Conservation (phyloP, 2,797 vertebrate species). For the Melanogrammus aeglefinus region DNA sequence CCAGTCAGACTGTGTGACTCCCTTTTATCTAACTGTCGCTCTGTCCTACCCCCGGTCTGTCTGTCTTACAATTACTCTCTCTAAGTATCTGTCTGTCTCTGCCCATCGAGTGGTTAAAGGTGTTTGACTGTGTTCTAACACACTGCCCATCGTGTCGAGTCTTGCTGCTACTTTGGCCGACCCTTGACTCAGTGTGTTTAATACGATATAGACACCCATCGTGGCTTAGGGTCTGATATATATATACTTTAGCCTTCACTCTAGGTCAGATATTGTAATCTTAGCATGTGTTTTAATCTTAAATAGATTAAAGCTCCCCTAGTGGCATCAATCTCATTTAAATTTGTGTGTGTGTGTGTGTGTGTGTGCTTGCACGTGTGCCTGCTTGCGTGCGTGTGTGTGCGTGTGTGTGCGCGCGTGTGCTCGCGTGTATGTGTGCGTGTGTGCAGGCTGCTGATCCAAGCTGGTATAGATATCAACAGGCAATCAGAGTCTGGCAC, state of each 20-base stretch:
- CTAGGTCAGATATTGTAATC: background rate
- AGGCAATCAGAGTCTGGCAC: constrained; percentile 95
- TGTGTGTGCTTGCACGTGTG: constrained; percentile 16
- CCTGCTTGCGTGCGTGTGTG: constrained; percentile 14
- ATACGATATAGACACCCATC: background rate
- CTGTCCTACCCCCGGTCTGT: background rate
- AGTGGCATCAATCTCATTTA: constrained; percentile 4
- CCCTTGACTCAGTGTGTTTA: background rate
- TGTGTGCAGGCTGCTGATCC: constrained; percentile 86
- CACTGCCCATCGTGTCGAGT: background rate
- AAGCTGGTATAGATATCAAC: constrained; percentile 96
- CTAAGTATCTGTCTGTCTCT: background rate
- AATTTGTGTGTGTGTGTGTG: constrained; percentile 12
- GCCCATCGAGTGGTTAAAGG: no score
- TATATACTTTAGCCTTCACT: background rate
- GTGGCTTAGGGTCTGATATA: background rate
- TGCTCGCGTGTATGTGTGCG: constrained; percentile 15
- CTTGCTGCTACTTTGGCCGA: background rate
- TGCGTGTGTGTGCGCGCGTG: constrained; percentile 17
- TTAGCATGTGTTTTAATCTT: constrained; percentile 7
- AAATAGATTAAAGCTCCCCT: constrained; percentile 5
- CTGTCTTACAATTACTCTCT: background rate
- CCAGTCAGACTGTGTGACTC: background rate
- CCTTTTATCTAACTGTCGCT: background rate
- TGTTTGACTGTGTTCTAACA: background rate